These are phyloP conservation scores for Drusus annulatus DNA, from an alignment of 1,140 invertebrate species.

Conservation along the genomic window DNA sequence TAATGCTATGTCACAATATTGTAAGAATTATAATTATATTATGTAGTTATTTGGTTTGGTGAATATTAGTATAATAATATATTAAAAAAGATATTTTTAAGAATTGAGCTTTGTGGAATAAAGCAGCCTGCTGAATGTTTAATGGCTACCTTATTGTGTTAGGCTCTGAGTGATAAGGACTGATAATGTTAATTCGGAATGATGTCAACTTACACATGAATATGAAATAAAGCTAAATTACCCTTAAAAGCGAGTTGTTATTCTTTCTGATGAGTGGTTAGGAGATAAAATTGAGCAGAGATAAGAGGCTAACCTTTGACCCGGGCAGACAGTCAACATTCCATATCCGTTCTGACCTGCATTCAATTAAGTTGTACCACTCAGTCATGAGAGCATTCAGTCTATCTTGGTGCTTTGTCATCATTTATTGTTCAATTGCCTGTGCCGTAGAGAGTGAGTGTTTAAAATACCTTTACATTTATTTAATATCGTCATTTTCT, in stretches of 20 bases:
- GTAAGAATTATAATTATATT: background rate
- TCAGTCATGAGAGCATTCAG: conserved; percentile 29
- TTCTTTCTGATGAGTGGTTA: conserved; percentile 14
- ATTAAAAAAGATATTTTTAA: background rate
- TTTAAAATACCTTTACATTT: background rate
- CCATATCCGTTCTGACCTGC: conserved; percentile 40
- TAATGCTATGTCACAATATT: no score
- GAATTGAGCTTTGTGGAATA: background rate
- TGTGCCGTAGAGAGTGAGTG: conserved; percentile 34
- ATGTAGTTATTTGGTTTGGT: background rate
- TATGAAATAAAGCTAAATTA: conserved; percentile 37
- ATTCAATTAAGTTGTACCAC: conserved; percentile 42
- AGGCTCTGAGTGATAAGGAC: background rate
- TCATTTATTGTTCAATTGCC: conserved; percentile 37
- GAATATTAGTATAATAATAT: background rate
- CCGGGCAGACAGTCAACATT: conserved; percentile 21
- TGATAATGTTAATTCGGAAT: conserved; percentile 8
- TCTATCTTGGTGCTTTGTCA: conserved; percentile 12
- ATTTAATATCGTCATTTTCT: background rate
- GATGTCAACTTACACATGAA: conserved; percentile 18
- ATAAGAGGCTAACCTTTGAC: conserved; percentile 37
- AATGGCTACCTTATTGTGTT: background rate
- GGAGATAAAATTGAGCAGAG: conserved; percentile 27
- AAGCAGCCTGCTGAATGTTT: background rate
- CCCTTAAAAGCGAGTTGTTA: conserved; percentile 16